Evolutionary conservation across 2,797 vertebrate species (phyloP).

Genomic region (Avahi laniger): DNA sequence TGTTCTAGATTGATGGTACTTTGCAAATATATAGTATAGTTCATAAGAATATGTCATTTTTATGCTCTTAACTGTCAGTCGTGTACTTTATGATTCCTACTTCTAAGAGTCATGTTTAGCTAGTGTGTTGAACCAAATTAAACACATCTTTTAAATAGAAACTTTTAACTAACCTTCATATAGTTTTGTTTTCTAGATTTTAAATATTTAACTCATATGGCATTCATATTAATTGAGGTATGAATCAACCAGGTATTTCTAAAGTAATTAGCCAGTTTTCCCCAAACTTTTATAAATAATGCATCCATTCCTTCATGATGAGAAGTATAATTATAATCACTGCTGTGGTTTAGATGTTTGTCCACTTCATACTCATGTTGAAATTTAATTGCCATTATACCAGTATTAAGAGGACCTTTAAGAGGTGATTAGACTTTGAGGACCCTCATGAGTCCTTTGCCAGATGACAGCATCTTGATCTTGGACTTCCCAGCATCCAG

Average conservation of each 20-base stretch:
- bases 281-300: neutral
- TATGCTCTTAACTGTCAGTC: neutral
- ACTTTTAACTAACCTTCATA: neutral
- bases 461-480: neutral
- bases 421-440: neutral
- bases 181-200: neutral
- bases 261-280: neutral
- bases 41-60: neutral
- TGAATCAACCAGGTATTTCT: neutral
- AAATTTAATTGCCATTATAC: neutral
- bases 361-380: neutral
- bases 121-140: neutral
- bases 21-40: too few relatives aligned
- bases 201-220: neutral
- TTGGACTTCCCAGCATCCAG: neutral
- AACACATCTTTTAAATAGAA: neutral
- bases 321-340: too few relatives aligned
- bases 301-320: neutral
- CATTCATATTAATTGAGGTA: neutral
- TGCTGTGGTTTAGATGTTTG: neutral
- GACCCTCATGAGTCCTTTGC: neutral
- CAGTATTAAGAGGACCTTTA: neutral
- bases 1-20: neutral
- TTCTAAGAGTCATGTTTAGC: neutral
- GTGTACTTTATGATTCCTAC: neutral